These are phyloP conservation scores for Theristicus caerulescens DNA, from an alignment of 2,113 vertebrate genomes.

Conservation along the genomic window DNA sequence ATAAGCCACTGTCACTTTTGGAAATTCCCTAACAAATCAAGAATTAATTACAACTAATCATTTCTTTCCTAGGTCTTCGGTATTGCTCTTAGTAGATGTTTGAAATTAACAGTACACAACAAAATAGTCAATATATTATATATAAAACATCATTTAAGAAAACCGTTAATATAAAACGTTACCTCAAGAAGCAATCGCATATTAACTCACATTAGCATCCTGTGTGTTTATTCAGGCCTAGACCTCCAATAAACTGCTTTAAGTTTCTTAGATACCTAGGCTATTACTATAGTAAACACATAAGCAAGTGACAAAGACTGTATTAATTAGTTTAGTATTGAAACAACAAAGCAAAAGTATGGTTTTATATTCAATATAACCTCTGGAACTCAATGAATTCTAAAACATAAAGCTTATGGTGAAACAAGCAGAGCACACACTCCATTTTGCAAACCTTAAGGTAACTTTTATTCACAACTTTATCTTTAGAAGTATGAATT, in stretches of 20 bases:
- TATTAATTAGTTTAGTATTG: not conserved
- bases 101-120: not conserved
- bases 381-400: not conserved
- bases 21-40: not conserved
- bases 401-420: not conserved
- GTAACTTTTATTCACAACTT: not conserved
- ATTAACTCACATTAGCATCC: not conserved
- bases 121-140: not conserved
- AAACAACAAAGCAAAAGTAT: not conserved
- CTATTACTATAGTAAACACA: not conserved
- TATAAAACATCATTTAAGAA: not conserved
- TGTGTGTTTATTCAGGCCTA: not conserved
- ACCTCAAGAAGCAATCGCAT: not conserved
- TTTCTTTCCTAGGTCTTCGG: not conserved
- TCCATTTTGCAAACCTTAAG: not conserved
- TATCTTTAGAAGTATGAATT: not conserved
- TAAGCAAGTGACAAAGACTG: not conserved
- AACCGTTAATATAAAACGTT: not conserved
- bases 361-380: not conserved
- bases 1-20: not conserved
- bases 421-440: not conserved
- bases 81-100: not conserved
- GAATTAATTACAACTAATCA: not conserved
- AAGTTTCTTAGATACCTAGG: not conserved
- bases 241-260: not conserved